phyloP scores from a whole-genome alignment of 2,113 vertebrate species.

The Rhinoptilus africanus region DNA sequence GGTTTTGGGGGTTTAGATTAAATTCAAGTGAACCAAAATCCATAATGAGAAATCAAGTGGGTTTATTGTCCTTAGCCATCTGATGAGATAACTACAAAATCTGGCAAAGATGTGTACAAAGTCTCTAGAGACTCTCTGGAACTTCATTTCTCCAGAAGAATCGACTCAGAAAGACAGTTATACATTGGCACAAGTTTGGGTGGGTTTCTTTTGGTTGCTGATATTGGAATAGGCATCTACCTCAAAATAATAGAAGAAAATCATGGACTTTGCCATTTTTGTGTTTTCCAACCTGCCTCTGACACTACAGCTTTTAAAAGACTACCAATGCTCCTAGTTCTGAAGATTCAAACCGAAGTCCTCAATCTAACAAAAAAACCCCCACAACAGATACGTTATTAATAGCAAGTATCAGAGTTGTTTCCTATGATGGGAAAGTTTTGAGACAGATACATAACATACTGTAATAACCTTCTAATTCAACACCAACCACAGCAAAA shows the following conservation, averaged over 20 bases:
- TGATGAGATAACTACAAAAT: neutral
- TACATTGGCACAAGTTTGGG: neutral
- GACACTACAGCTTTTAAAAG: neutral
- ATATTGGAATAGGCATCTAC: neutral
- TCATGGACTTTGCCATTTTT: neutral
- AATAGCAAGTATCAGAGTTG: neutral
- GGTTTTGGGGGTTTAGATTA: neutral
- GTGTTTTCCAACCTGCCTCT: neutral
- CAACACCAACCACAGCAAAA: neutral
- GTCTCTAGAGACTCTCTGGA: neutral
- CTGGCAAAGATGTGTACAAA: neutral
- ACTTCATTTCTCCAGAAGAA: neutral
- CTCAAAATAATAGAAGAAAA: neutral
- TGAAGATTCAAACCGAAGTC: neutral
- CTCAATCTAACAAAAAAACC: neutral
- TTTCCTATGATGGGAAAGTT: neutral
- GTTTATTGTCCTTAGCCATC: neutral
- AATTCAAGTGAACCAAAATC: neutral
- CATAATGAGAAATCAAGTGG: neutral
- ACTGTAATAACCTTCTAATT: neutral
- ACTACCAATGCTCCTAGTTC: neutral
- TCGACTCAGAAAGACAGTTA: neutral
- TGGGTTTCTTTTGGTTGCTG: neutral
- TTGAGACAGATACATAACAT: neutral
- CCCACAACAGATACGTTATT: neutral